A percentile compares a stretch with the other conserved stretches of the same genome.
These are phyloP conservation scores for Tribolium castaneum DNA, from an alignment of 1,140 invertebrate species.

Conservation along the genomic window DNA sequence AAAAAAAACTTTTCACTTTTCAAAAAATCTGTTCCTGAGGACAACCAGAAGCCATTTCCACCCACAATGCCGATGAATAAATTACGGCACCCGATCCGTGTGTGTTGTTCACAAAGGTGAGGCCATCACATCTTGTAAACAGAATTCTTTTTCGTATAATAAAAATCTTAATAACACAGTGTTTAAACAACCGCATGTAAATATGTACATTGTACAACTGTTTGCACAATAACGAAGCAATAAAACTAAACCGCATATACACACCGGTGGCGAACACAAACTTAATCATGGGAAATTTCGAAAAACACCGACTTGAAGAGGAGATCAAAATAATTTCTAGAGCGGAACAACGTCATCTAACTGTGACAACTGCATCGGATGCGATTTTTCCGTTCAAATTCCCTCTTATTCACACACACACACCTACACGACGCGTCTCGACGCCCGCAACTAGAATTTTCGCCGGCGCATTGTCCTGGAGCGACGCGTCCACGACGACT, in stretches of 20 bases:
- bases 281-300: neutral
- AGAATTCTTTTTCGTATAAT: conserved; percentile 6
- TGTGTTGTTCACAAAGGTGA: neutral
- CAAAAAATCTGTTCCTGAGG: neutral
- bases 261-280: neutral
- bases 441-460: conserved; percentile 22
- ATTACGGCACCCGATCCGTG: neutral
- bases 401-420: neutral
- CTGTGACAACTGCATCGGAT: conserved; percentile 37
- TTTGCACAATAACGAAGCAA: conserved; percentile 12
- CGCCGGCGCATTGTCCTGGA: conserved; percentile 9
- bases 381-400: neutral
- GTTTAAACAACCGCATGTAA: conserved; percentile 11
- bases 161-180: conserved; percentile 13
- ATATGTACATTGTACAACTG: conserved; percentile 18
- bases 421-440: conserved; percentile 5
- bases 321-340: neutral
- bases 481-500: neutral
- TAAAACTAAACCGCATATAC: neutral
- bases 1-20: neutral
- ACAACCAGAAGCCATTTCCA: neutral
- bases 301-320: neutral
- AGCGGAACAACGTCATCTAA: neutral
- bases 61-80: neutral
- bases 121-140: neutral